phyloP scores from a whole-genome alignment of 2,888 invertebrate species.

The Patella caerulea region DNA sequence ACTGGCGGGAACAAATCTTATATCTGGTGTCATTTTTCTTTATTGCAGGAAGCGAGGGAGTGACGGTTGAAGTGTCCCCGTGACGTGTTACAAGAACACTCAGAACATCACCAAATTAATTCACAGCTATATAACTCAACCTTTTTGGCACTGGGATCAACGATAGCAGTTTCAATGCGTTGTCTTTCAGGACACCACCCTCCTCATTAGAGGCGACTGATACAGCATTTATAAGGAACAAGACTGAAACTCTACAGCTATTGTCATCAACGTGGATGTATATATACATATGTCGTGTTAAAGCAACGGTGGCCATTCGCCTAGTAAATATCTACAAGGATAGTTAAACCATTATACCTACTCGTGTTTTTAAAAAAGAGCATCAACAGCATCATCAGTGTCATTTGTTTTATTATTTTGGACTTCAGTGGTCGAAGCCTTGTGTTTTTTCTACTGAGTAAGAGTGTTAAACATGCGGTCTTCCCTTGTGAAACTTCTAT shows the following conservation, averaged over 20 bases:
- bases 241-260: too few relatives aligned
- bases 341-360: too few relatives aligned
- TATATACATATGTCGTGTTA: too few relatives aligned
- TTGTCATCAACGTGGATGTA: too few relatives aligned
- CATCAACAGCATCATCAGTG: too few relatives aligned
- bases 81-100: not conserved
- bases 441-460: too few relatives aligned
- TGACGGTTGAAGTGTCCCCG: slow-evolving; percentile 3
- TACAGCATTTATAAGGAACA: not conserved
- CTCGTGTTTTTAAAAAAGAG: too few relatives aligned
- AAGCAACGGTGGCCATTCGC: too few relatives aligned
- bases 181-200: slow-evolving; percentile 5
- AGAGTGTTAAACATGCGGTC: slow-evolving; percentile 15
- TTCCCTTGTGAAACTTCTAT: slow-evolving; percentile 22
- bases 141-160: not conserved
- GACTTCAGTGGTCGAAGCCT: too few relatives aligned
- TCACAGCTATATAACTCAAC: not conserved
- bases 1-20: not conserved
- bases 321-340: too few relatives aligned
- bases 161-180: slow-evolving; percentile 6
- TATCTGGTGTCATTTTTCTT: slow-evolving; percentile 9
- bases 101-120: not conserved
- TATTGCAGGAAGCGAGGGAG: slow-evolving; percentile 10
- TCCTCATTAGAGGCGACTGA: slow-evolving; percentile 7
- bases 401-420: too few relatives aligned